Base-by-base conservation (phyloP, 2,888 invertebrate genomes). In the Scaptodrosophila latifasciaeformis region DNA sequence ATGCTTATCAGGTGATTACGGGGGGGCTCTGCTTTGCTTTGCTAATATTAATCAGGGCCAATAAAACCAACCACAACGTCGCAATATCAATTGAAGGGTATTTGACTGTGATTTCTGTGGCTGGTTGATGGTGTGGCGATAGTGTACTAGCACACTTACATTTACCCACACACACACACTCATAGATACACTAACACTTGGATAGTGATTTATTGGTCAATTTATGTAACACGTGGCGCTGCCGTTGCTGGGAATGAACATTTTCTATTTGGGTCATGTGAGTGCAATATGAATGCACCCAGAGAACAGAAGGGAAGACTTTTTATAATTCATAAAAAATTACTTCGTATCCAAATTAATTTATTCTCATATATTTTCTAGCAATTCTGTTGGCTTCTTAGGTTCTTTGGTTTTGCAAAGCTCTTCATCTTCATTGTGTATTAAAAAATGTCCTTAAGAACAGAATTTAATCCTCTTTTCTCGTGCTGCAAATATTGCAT, bases 1-100 rank as follows among this genome's bases (percentile, higher is more conserved):
- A 60, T 68, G 76, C 75, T 79, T 79, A 79, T 81, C 81, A 76
- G 52, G 71, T 74, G 79, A 79, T 81, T 79, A 79, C 63, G 62
- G 58, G 21, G 58, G 18, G 48, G 53, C 55, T 49, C 31, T 24
- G 39, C 55, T 48, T 35, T 59, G 65, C 62, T 65, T 70, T 65
- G 66, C 71, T 81, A 71, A 75, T 75, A 76, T 80, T 79, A 78
- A 76, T 74, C 79, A 67, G 62, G 62, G 51, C 53, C 66, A 65
- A 67, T 70, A 67, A 75, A 69, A 68, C 48, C 19, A 21, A 43
- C 21, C 2, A 43, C 9, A 51, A 7, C n/a, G 43, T 34, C 34
- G n/a, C 10, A 29, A 31, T 45, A 63, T 52, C 53, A 76, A 65
- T 71, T 76, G 80, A 76, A 76, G 71, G 74, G 67, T 78, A 70